A percentile compares a stretch with the other conserved stretches of the same genome.
These are phyloP conservation scores for Paramacrobiotus metropolitanus DNA, from an alignment of 1,140 invertebrate species.

Conservation along the genomic window DNA sequence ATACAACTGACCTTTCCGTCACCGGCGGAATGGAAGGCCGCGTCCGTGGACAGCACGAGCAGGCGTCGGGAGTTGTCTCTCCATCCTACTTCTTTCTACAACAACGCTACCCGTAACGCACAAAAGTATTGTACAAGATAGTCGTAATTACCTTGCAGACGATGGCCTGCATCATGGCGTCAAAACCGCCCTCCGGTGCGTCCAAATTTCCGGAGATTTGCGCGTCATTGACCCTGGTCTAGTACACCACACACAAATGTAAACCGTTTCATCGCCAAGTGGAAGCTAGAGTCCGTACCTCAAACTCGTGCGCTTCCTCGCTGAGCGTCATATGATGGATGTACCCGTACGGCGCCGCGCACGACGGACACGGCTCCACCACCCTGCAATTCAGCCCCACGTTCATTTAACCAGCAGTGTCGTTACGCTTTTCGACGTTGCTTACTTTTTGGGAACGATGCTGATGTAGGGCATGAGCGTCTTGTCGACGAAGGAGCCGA, in stretches of 20 bases:
- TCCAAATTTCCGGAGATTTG: constrained; percentile 42
- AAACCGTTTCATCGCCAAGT: too few relatives aligned
- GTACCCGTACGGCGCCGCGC: neutral
- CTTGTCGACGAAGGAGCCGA: constrained; percentile 34
- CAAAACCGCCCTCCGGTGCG: constrained; percentile 46
- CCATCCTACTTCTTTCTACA: constrained; percentile 14
- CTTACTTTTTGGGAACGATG: constrained; percentile 18
- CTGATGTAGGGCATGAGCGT: constrained; percentile 30
- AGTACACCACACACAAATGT: too few relatives aligned
- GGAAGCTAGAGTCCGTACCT: too few relatives aligned
- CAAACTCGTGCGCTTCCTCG: neutral
- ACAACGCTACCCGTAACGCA: too few relatives aligned
- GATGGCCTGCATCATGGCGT: constrained; percentile 45
- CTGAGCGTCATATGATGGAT: neutral
- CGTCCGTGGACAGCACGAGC: constrained; percentile 17
- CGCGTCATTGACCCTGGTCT: constrained; percentile 22
- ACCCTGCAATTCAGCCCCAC: too few relatives aligned
- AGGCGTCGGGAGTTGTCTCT: constrained; percentile 14
- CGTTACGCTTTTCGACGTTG: neutral
- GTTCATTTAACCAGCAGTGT: constrained; percentile 6
- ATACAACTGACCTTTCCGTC: constrained; percentile 20
- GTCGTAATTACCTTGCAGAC: constrained; percentile 22
- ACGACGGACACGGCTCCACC: constrained; percentile 13
- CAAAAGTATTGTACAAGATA: too few relatives aligned
- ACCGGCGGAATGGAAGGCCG: constrained; percentile 17